A percentile compares a stretch with the other conserved stretches of the same genome.
phyloP scores from a whole-genome alignment of 2,113 vertebrate genomes.

The Cepphus grylle region DNA sequence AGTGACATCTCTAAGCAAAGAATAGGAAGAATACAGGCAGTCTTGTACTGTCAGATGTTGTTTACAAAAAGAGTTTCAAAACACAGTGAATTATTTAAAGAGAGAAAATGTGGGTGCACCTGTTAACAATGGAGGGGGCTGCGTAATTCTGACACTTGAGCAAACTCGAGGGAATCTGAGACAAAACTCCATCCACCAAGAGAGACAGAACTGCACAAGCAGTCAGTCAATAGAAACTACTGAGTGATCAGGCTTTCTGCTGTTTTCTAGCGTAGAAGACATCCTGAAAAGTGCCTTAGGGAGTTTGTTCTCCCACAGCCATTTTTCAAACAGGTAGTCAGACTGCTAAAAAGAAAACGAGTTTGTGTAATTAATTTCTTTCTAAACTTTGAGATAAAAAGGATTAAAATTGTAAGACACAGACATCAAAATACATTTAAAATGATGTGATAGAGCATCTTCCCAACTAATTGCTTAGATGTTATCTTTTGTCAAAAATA shows the following conservation, averaged over 20 bases:
- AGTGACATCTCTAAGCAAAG: neutral
- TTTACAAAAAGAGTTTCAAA: neutral
- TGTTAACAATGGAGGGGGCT: neutral
- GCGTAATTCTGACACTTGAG: neutral
- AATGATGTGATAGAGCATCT: neutral
- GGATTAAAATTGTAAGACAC: neutral
- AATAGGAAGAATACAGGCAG: neutral
- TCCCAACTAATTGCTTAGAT: neutral
- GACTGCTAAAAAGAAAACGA: neutral
- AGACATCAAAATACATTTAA: neutral
- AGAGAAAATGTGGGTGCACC: neutral
- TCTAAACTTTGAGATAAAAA: neutral
- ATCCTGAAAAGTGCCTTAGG: neutral
- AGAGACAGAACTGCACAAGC: neutral
- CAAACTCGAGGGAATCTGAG: neutral
- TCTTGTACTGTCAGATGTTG: neutral
- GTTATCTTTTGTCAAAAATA: neutral
- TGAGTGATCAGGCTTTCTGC: neutral
- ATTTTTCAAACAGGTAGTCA: neutral
- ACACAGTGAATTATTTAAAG: neutral
- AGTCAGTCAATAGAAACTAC: neutral
- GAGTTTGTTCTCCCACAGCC: neutral
- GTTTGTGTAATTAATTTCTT: neutral
- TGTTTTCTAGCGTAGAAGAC: neutral
- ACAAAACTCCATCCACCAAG: neutral